Evolutionary conservation across 2,113 vertebrate species (phyloP).

Genomic region (Atherinomorus stipes): DNA sequence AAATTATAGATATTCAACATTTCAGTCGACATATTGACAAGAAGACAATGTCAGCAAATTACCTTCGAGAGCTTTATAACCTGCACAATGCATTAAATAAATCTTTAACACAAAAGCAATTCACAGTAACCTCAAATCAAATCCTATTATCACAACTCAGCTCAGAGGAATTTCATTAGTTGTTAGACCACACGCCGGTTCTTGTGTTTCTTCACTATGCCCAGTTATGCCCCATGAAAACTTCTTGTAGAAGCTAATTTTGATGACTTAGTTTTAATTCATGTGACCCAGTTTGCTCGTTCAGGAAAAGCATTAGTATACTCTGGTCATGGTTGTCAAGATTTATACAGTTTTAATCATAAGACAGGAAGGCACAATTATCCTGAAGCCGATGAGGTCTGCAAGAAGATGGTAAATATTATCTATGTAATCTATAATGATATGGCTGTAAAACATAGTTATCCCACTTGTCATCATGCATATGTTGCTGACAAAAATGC

Average conservation of each 20-base stretch:
- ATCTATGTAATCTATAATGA: conserved; percentile 60
- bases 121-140: conserved; percentile 29
- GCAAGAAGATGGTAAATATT: conserved; percentile 58
- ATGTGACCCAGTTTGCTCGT: conserved; percentile 50
- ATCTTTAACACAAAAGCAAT: conserved; percentile 3
- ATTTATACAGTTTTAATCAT: conserved; percentile 54
- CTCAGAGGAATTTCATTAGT: conserved; percentile 32
- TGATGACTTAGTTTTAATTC: conserved; percentile 56
- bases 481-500: conserved; percentile 32
- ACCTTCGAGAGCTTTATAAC: conserved; percentile 28
- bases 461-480: conserved; percentile 43
- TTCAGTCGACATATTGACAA: conserved; percentile 47
- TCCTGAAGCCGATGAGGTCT: conserved; percentile 58
- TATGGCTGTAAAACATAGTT: conserved; percentile 54
- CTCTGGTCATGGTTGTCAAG: conserved; percentile 53
- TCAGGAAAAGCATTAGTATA: conserved; percentile 56
- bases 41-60: conserved; percentile 56
- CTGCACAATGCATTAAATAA: conserved; percentile 34
- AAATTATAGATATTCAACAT: conserved; percentile 49
- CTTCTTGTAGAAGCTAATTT: conserved; percentile 34
- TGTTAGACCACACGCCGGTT: conserved; percentile 8
- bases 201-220: conserved; percentile 9
- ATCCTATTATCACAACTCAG: conserved; percentile 33
- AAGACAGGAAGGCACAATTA: conserved; percentile 58
- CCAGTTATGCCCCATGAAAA: conserved; percentile 33